Base-by-base conservation (phyloP, 2,113 vertebrate species). In the Poicephalus gulielmi region DNA sequence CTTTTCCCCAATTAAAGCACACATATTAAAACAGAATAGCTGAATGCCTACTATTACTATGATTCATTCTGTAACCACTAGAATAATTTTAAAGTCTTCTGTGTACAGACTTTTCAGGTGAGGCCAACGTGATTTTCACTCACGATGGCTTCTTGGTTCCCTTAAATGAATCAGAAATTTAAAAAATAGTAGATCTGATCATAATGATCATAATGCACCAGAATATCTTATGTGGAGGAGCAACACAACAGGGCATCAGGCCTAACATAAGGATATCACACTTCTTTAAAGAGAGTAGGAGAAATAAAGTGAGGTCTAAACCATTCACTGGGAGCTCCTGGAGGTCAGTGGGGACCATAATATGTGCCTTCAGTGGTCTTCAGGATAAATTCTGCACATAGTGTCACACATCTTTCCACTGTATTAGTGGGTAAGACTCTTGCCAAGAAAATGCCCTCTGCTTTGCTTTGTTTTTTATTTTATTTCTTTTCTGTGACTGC, bases 1-100 rank as follows among this genome's bases (percentile, higher is more conserved):
- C 64, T 90, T 90, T 66, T 78, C 52, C 75, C 69, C 90, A 92
- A 64, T 88, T 97, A 93, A 93, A 95, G 47, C 69, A 71, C 13
- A 25, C 33, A 60, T 81, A 83, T 4, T 83, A 12, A 70, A 94
- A 91, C 89, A 80, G 86, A 27, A 16, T 14, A 82, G 44, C 35
- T 79, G 35, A 78, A 79, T 71, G 20, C 13, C 30, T 50, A 18
- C 62, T 33, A 8, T 76, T 76, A 44, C 41, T 91, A 27, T 73
- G 53, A 84, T 91, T 85, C 18, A 82, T 76, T 89, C 53, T 82
- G 28, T 80, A 76, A 57, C 64, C 44, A 55, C 35, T 46, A n/a
- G 31, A 79, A 83, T 88, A 17, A 53, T 67, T 89, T 85, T 74
- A 15, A 75, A 90, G 41, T 86, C 53, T 85, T 73, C 50, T 46